phyloP scores from a whole-genome alignment of 2,888 invertebrate genomes.

The Xestia sexstrigata region DNA sequence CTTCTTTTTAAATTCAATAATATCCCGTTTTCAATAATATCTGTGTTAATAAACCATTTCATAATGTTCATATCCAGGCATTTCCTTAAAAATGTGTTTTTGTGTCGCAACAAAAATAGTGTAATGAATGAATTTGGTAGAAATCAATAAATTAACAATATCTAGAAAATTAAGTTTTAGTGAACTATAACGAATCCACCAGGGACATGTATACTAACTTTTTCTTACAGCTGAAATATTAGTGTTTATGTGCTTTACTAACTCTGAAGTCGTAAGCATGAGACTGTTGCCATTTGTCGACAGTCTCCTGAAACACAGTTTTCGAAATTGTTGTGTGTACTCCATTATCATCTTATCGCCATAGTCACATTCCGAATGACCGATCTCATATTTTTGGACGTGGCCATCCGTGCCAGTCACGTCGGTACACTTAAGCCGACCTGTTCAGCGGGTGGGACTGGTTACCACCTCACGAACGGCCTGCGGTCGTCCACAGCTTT shows the following conservation, averaged over 20 bases:
- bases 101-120: background rate
- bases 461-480: slow-evolving; percentile 77
- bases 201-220: background rate
- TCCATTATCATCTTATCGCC: slow-evolving; percentile 30
- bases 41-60: background rate
- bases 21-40: too few relatives aligned
- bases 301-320: background rate
- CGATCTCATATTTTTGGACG: slow-evolving; percentile 65
- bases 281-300: too few relatives aligned
- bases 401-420: slow-evolving; percentile 72
- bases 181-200: background rate
- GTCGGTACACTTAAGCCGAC: slow-evolving; percentile 79
- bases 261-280: slow-evolving; percentile 1
- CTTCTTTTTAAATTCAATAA: too few relatives aligned
- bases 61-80: background rate
- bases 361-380: slow-evolving; percentile 11
- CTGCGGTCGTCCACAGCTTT: slow-evolving; percentile 73
- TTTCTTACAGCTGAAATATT: background rate
- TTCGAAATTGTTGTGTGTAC: background rate
- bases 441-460: slow-evolving; percentile 79
- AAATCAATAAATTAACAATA: background rate
- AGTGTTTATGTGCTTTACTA: background rate
- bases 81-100: background rate
- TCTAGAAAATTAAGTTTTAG: background rate
- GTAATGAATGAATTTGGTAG: background rate